Base-by-base conservation (phyloP, 2,888 invertebrate genomes). In the Oeneis ivallda region DNA sequence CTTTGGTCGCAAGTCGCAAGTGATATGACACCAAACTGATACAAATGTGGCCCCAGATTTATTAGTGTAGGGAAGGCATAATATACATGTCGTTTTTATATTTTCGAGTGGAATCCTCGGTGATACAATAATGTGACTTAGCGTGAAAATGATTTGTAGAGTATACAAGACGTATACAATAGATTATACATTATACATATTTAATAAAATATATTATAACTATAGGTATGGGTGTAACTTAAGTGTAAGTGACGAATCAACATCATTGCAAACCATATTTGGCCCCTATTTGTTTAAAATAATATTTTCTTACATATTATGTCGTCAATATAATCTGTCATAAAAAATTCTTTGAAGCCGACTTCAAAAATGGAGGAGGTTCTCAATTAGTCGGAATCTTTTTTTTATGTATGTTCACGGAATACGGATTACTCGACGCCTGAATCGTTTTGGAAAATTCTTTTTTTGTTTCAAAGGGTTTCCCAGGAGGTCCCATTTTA, bases 121-220 rank as follows among this genome's bases (percentile, higher is more conserved):
- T 76, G 72, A 77, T 75, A 76, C 73, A 82, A 82, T 76, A 69
- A 82, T 81, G 79, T 83, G 80, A 78, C 80, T 84, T 82, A 76
- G 74, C 61, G 61, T 69, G 65, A 64, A 70, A 70, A 71, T 54
- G 68, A 65, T 64, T 68, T 68, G 72, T 56, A 65, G 45, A 68
- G 47, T 70, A 62, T 62, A 62, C 53, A 70, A 69, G 61, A n/a
- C n/a, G n/a, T 68, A 72, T 67, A 72, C 61, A 67, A 66, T 59
- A 70, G 41, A 68, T 37, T 66, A 61, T 70, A 67, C 2, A 34
- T 10, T 7, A 41, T 56, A 39, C 9, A 47, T 54, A 53, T 15
- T 7, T 15, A 56, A 19, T 66, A 60, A 54, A 72, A 70, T 15
- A 17, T 71, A 68, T 59, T 52, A 45, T 56, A 43, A 45, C 61